These are phyloP conservation scores for Drosophila suzukii DNA, from an alignment of 1,140 invertebrate genomes.

Conservation along the genomic window DNA sequence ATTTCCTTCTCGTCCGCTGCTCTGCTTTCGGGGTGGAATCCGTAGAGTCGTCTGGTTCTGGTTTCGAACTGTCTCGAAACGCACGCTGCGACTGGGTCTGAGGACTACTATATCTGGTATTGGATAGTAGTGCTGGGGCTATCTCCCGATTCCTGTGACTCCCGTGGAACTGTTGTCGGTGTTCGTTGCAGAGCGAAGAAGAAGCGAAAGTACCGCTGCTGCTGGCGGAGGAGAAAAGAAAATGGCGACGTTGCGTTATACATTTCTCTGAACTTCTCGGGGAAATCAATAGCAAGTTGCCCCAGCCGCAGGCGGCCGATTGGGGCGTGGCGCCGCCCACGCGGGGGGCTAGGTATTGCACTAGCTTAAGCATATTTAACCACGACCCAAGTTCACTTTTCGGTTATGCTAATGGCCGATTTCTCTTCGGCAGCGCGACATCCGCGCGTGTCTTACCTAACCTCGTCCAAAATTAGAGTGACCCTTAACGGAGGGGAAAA, in stretches of 20 bases:
- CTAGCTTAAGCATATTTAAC: slow-evolving; percentile 73
- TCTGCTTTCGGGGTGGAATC: slow-evolving; percentile 44
- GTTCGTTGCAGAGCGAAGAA: slow-evolving; percentile 71
- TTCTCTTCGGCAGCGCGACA: slow-evolving; percentile 45
- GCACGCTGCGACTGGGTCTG: slow-evolving; percentile 60
- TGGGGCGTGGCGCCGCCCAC: slow-evolving; percentile 34
- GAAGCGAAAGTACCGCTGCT: slow-evolving; percentile 78
- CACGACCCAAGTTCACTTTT: slow-evolving; percentile 14
- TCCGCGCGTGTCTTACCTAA: slow-evolving; percentile 82
- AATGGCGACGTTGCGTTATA: slow-evolving; percentile 82
- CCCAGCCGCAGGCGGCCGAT: slow-evolving; percentile 56
- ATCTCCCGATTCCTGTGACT: slow-evolving; percentile 53
- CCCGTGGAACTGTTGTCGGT: slow-evolving; percentile 70
- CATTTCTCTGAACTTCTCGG: slow-evolving; percentile 56
- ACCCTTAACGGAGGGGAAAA: slow-evolving; percentile 1
- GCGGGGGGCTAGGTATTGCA: slow-evolving; percentile 67
- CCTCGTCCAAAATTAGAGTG: slow-evolving; percentile 73
- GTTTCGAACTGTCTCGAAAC: slow-evolving; percentile 49
- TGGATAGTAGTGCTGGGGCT: slow-evolving; percentile 30
- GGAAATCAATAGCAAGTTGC: slow-evolving; percentile 79
- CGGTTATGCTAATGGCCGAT: slow-evolving; percentile 6
- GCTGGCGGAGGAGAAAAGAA: slow-evolving; percentile 82
- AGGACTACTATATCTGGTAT: slow-evolving; percentile 12
- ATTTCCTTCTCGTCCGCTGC: slow-evolving; percentile 58
- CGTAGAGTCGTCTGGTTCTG: slow-evolving; percentile 44